These are phyloP conservation scores for Saccopteryx bilineata DNA, from an alignment of 2,113 vertebrate genomes.

Conservation along the genomic window DNA sequence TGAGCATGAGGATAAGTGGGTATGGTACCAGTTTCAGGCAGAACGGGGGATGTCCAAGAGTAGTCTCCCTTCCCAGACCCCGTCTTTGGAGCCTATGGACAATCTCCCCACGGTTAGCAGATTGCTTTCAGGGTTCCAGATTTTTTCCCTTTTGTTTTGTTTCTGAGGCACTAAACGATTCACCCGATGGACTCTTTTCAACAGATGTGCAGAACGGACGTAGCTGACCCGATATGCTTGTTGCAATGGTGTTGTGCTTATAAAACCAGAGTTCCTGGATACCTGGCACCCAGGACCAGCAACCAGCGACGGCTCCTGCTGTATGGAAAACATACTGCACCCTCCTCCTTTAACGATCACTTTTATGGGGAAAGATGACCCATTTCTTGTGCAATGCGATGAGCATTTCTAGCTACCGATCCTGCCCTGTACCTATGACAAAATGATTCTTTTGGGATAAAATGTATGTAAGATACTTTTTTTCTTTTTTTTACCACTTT, in stretches of 20 bases:
- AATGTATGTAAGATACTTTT: accelerated
- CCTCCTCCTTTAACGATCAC: not conserved
- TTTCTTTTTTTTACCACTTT: not conserved
- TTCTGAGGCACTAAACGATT: not conserved
- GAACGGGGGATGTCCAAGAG: accelerated
- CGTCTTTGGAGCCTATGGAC: not conserved
- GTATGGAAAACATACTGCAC: accelerated
- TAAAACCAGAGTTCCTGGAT: not conserved
- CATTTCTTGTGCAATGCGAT: too few relatives aligned
- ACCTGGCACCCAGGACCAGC: not conserved
- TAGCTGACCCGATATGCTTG: not conserved
- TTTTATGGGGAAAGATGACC: not conserved
- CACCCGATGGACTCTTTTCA: not conserved
- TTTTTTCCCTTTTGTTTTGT: not conserved
- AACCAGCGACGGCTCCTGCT: not conserved
- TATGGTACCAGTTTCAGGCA: not conserved
- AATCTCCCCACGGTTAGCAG: not conserved
- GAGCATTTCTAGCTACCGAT: not conserved
- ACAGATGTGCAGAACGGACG: not conserved
- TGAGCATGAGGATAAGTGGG: not conserved
- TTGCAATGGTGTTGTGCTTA: accelerated
- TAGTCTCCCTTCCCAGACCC: not conserved
- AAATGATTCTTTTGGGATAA: not conserved
- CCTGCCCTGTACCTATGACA: not conserved
- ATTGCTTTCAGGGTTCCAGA: too few relatives aligned